Evolutionary conservation across 2,888 invertebrate species (phyloP).

Genomic region (Alitta virens): DNA sequence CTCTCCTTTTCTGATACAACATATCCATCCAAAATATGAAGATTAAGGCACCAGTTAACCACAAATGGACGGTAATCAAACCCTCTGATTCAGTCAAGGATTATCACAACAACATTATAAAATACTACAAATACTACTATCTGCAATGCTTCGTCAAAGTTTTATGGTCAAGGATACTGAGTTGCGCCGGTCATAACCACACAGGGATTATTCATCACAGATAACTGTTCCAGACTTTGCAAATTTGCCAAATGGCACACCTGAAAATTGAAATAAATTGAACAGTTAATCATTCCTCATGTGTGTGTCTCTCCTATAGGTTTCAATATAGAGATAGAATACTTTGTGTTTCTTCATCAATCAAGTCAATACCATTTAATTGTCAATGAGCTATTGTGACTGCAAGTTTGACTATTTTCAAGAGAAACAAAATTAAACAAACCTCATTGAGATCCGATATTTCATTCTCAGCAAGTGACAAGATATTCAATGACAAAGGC

Average conservation of each 20-base stretch:
- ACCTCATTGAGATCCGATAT: conserved; percentile 75
- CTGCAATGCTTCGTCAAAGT: too few species aligned
- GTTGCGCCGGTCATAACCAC: conserved; percentile 66
- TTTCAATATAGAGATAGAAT: too few species aligned
- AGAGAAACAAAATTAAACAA: conserved; percentile 5
- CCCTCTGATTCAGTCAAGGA: conserved; percentile 63
- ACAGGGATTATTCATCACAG: conserved; percentile 84
- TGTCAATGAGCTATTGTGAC: background rate
- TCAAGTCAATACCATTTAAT: background rate
- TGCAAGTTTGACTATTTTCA: too few species aligned
- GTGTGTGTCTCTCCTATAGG: too few species aligned
- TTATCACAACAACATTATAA: too few species aligned
- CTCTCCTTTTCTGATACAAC: conserved; percentile 87
- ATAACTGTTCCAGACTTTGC: conserved; percentile 74
- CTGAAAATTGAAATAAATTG: conserved; percentile 6
- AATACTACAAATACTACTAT: too few species aligned
- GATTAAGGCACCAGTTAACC: conserved; percentile 87
- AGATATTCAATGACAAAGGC: conserved; percentile 68
- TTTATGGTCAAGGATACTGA: conserved; percentile 23
- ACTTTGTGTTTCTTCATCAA: background rate
- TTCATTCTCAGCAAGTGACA: conserved; percentile 80
- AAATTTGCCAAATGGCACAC: conserved; percentile 61
- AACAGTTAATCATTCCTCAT: too few species aligned
- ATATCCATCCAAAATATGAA: conserved; percentile 84
- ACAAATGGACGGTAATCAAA: conserved; percentile 83